phyloP scores from a whole-genome alignment of 2,888 invertebrate genomes.

The Parnassius glacialis region DNA sequence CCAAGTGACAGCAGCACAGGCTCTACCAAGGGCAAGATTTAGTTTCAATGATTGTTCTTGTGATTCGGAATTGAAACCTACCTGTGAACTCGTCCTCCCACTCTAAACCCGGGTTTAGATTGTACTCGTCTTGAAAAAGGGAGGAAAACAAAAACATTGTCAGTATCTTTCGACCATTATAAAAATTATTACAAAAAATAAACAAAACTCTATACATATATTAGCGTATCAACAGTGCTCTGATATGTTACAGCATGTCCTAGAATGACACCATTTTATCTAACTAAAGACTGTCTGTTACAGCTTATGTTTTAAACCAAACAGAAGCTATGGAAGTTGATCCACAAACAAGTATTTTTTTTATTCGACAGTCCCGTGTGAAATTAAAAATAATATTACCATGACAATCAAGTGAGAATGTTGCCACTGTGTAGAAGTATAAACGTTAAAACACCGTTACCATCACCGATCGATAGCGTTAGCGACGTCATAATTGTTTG shows the following conservation, averaged over 20 bases:
- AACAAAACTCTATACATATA: slow-evolving; percentile 69
- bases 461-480: slow-evolving; percentile 15
- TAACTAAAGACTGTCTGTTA: slow-evolving; percentile 44
- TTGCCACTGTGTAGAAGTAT: slow-evolving; percentile 19
- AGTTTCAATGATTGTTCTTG: slow-evolving; percentile 66
- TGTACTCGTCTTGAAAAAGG: slow-evolving; percentile 98
- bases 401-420: slow-evolving; percentile 16
- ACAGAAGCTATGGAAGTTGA: slow-evolving; percentile 21
- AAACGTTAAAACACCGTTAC: slow-evolving; percentile 8
- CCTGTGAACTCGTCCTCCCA: slow-evolving; percentile 99
- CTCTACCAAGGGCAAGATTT: slow-evolving; percentile 72
- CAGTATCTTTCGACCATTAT: slow-evolving; percentile 76
- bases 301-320: slow-evolving; percentile 3
- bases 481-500: slow-evolving; percentile 21
- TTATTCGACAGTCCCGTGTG: slow-evolving; percentile 1
- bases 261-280: slow-evolving; percentile 45
- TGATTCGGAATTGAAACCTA: slow-evolving; percentile 87
- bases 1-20: slow-evolving; percentile 75
- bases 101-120: slow-evolving; percentile 99
- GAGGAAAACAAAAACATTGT: slow-evolving; percentile 80
- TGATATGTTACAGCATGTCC: slow-evolving; percentile 72
- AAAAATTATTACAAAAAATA: slow-evolving; percentile 50
- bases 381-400: background rate
- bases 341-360: slow-evolving; percentile 27
- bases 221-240: slow-evolving; percentile 71